phyloP scores from a whole-genome alignment of 92 coral and sea anemone genomes.

The Parazoanthus swiftii region DNA sequence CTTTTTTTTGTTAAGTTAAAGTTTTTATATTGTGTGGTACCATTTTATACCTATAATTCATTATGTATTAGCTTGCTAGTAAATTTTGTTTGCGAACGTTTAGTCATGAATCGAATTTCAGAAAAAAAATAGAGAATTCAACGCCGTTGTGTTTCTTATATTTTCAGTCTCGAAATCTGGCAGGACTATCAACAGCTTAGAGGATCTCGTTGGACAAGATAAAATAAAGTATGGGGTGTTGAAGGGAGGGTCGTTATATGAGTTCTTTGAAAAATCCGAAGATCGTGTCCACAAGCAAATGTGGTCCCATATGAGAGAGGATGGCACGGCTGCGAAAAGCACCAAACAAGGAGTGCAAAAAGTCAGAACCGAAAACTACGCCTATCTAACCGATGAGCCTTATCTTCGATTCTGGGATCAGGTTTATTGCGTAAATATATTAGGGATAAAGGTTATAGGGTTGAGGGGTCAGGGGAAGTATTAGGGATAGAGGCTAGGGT shows the following conservation, averaged over 20 bases:
- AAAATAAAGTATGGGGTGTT: slow-evolving; percentile 75
- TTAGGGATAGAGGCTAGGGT: no score
- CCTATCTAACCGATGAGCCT: slow-evolving; percentile 81
- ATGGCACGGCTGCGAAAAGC: slow-evolving; percentile 49
- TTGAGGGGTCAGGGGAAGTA: no score
- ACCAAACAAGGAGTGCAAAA: slow-evolving; percentile 67
- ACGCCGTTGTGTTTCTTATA: neutral
- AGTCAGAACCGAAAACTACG: slow-evolving; percentile 74
- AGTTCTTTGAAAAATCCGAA: slow-evolving; percentile 73
- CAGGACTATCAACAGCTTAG: slow-evolving; percentile 73
- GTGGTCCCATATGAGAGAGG: slow-evolving; percentile 70
- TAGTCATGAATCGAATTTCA: no score
- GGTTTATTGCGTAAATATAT: neutral
- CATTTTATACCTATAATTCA: no score
- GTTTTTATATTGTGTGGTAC: no score
- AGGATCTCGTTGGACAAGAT: slow-evolving; percentile 73
- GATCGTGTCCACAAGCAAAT: slow-evolving; percentile 63
- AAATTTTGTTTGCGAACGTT: neutral
- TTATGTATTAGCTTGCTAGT: no score
- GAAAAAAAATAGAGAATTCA: no score
- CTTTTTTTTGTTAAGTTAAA: no score
- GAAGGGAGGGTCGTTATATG: slow-evolving; percentile 60
- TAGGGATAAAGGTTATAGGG: no score
- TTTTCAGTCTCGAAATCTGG: slow-evolving; percentile 70
- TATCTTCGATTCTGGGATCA: slow-evolving; percentile 42